phyloP scores from a whole-genome alignment of 1,140 invertebrate species.

The Holcopasites calliopsidis region DNA sequence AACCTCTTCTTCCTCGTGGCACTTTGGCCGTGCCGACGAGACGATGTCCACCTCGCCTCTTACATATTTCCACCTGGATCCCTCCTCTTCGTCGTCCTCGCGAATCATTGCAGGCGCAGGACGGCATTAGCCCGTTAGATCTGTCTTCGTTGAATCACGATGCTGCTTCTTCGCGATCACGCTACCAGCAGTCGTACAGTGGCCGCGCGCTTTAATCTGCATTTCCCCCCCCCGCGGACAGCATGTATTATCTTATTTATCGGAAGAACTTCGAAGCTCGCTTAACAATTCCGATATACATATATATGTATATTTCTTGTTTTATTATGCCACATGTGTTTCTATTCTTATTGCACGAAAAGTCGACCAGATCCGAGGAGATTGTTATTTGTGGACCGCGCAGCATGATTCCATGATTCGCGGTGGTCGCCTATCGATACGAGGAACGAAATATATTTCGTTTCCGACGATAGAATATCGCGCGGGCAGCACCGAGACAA shows the following conservation, averaged over 20 bases:
- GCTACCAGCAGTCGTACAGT: conserved; percentile 37
- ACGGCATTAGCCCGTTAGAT: conserved; percentile 56
- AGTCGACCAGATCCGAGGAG: too few species aligned
- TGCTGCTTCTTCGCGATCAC: conserved; percentile 14
- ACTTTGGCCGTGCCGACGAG: conserved; percentile 67
- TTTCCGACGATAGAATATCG: too few species aligned
- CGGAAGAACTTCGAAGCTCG: neutral
- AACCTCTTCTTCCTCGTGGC: conserved; percentile 70
- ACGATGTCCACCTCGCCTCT: conserved; percentile 66
- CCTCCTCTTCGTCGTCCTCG: conserved; percentile 61
- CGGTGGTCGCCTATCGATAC: too few species aligned
- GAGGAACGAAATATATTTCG: too few species aligned
- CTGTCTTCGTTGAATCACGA: conserved; percentile 40
- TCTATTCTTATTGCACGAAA: neutral
- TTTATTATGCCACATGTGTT: neutral
- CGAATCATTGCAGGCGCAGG: conserved; percentile 65
- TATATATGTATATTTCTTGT: too few species aligned
- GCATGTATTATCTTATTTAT: neutral
- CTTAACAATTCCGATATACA: too few species aligned
- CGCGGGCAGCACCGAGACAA: too few species aligned
- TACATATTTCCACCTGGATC: conserved; percentile 66
- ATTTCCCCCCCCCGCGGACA: conserved; percentile 28
- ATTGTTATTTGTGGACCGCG: neutral
- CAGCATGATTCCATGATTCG: neutral
- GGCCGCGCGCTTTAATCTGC: conserved; percentile 27